Percentiles rank a stretch among this genome's conserved stretches.
Evolutionary conservation across 30 jellyfish, hydroid and myxozoan species (phyloP).

Genomic region (Pseudorhiza aurosa): DNA sequence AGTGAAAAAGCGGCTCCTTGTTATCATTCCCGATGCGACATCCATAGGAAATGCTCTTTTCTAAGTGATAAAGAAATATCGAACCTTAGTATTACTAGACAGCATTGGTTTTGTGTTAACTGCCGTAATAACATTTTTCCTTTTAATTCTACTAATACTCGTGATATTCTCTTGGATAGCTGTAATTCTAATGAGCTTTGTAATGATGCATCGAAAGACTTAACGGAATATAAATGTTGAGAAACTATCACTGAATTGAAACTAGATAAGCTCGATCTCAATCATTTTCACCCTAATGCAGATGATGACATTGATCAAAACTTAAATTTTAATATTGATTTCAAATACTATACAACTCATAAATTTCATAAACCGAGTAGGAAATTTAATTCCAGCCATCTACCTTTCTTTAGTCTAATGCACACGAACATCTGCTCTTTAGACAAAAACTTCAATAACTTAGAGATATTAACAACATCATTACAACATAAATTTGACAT

Average conservation of each 20-base stretch:
- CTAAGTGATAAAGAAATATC: slow-evolving; percentile 10
- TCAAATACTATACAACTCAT: slow-evolving; percentile 13
- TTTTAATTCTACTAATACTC: slow-evolving; percentile 25
- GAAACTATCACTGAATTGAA: slow-evolving; percentile 15
- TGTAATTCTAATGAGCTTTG: slow-evolving; percentile 43
- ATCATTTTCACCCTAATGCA: slow-evolving; percentile 27
- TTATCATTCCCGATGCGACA: background rate
- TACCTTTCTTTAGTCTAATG: slow-evolving; percentile 15
- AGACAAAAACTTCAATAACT: background rate
- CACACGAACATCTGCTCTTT: slow-evolving; percentile 41
- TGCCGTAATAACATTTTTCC: slow-evolving; percentile 17
- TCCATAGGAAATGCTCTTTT: slow-evolving; percentile 30
- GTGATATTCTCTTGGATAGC: slow-evolving; percentile 14
- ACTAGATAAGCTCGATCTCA: slow-evolving; percentile 25
- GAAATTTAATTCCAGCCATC: background rate
- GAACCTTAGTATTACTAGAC: background rate
- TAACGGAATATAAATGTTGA: slow-evolving; percentile 11
- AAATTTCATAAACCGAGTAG: background rate
- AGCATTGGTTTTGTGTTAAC: slow-evolving; percentile 13
- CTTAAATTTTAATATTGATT: slow-evolving; percentile 8
- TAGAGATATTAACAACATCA: background rate
- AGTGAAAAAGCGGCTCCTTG: slow-evolving; percentile 11
- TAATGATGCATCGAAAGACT: slow-evolving; percentile 6
- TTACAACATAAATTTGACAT: slow-evolving; percentile 30
- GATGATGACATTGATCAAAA: slow-evolving; percentile 19